A percentile compares a stretch with the other conserved stretches of the same genome.
Conservation (phyloP, 2,797 vertebrate genomes). For the Spinus olivaceus region DNA sequence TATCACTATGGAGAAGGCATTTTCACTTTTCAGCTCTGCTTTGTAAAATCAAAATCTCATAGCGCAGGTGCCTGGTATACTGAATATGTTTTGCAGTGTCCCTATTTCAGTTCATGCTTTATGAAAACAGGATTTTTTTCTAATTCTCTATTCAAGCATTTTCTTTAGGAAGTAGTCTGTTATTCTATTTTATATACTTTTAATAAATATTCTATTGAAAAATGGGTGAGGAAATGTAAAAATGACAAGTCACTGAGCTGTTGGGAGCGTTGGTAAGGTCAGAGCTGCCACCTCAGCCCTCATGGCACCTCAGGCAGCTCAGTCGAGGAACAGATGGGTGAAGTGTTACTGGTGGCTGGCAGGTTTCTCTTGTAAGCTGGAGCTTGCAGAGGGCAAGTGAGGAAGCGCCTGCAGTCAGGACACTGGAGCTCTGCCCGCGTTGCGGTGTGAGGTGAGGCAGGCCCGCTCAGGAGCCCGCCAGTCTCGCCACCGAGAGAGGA, state of each 20-base stretch:
- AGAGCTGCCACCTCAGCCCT: neutral
- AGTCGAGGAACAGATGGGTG: accelerated
- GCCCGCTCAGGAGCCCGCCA: accelerated
- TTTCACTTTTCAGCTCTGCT: neutral
- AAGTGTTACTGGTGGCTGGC: accelerated
- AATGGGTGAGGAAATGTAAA: neutral
- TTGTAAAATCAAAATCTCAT: neutral
- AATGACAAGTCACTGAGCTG: accelerated
- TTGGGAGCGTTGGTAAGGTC: no score
- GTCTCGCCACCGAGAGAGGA: accelerated
- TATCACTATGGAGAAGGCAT: accelerated
- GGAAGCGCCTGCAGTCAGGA: no score
- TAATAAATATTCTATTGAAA: no score
- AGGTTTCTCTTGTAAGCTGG: neutral
- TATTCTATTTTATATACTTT: neutral
- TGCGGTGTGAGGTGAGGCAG: neutral
- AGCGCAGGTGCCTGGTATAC: accelerated
- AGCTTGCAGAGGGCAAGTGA: accelerated
- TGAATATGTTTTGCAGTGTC: neutral
- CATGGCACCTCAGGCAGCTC: accelerated
- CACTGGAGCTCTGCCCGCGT: accelerated
- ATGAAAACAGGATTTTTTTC: neutral
- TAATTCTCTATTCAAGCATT: neutral
- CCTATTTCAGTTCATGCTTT: neutral
- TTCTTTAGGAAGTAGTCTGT: neutral